Evolutionary conservation across 2,797 vertebrate species (phyloP).

Genomic region (Peromyscus nudipes): DNA sequence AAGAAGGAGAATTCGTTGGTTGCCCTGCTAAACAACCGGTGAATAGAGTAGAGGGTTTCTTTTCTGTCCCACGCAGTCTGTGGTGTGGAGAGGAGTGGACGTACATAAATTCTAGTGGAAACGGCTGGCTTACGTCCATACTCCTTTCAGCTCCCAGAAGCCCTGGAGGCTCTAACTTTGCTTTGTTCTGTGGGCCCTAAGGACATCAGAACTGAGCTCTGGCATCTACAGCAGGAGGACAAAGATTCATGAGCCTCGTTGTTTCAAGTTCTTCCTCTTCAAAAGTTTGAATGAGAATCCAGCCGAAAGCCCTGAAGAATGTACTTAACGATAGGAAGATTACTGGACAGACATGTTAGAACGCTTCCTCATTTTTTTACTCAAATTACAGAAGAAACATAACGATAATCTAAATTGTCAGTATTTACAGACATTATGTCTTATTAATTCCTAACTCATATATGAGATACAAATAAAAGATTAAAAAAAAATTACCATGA

Average conservation of each 20-base stretch:
- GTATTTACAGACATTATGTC: not conserved
- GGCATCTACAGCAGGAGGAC: not conserved
- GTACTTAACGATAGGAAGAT: not conserved
- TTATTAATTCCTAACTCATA: not conserved
- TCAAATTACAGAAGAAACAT: not conserved
- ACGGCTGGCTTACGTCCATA: not conserved
- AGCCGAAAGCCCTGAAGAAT: constrained; percentile 12
- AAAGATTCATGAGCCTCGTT: not conserved
- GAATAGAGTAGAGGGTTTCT: constrained; percentile 1
- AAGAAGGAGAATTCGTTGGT: constrained; percentile 20
- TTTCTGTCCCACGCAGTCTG: constrained; percentile 15
- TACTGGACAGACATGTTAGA: constrained; percentile 13
- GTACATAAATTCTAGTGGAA: not conserved
- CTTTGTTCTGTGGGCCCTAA: not conserved
- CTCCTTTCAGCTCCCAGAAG: not conserved
- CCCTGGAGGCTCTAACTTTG: not conserved
- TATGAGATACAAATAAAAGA: not conserved
- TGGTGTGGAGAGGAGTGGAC: not conserved
- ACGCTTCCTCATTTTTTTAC: not conserved
- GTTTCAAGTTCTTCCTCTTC: constrained; percentile 19
- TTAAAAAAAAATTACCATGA: not conserved
- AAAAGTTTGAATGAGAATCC: constrained; percentile 29
- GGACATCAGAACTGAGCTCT: constrained; percentile 16
- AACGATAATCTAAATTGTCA: not conserved
- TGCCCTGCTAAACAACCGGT: not conserved